Base-by-base conservation (phyloP, 2,113 vertebrate genomes). In the Toxostoma redivivum region DNA sequence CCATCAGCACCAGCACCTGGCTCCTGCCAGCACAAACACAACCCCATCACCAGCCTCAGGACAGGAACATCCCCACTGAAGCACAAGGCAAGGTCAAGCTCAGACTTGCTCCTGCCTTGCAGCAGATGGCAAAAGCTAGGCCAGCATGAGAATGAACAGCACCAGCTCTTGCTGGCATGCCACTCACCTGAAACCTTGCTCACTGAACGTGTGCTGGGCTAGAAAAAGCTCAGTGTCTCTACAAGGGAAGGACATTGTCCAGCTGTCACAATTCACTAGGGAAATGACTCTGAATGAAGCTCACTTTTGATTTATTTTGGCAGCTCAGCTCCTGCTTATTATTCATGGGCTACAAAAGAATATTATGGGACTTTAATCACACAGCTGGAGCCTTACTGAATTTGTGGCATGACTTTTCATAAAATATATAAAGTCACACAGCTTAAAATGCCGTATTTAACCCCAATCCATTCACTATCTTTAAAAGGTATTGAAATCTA, bases 81-180 rank as follows among this genome's bases (percentile, higher is more conserved):
- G 62, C 58, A 88, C 71, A 24, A 47, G 78, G 74, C 78, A 95
- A 95, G 85, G 90, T 90, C 86, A 25, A 65, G 81, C 92, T 94
- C 47, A 22, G 96, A 87, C 60, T 33, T 22, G 83, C 92, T 92
- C 72, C 88, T 94, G 83, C 67, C 87, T 85, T 19, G 93, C 51
- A 93, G 96, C 93, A 97, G 94, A 96, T 95, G 94, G 96, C 82
- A 86, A 65, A 93, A 94, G 88, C 79, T 42, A 64, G 12, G 76
- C 89, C 96, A 94, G 84, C 69, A 93, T 40, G 88, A 94, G 53
- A 97, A 96, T 61, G 81, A 96, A 86, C 61, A 73, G 83, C 93
- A 66, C 40, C 47, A 14, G 73, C 82, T 80, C 95, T 81, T 94
- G 81, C 38, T 96, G 95, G 96, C 92, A 30, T 8, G 66, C 53